Evolutionary conservation across 2,113 vertebrate species (phyloP).

Genomic region (Larimichthys polyactis): DNA sequence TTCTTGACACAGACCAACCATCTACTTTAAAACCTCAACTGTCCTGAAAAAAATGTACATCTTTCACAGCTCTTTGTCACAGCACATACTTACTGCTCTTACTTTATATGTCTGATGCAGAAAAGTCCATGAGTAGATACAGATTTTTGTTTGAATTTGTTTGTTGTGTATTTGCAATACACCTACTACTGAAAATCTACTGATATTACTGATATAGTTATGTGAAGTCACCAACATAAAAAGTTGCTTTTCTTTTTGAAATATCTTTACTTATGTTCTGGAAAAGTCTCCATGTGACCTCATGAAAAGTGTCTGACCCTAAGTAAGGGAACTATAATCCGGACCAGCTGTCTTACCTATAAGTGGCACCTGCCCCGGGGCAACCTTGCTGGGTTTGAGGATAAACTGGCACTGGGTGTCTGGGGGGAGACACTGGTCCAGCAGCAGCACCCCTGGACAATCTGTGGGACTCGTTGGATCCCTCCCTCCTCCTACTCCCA

Average conservation of each 20-base stretch:
- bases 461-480: conserved; percentile 78
- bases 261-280: background rate
- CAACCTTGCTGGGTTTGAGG: conserved; percentile 88
- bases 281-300: background rate
- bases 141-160: background rate
- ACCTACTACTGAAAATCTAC: background rate
- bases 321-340: background rate
- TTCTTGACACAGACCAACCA: background rate
- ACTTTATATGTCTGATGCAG: background rate
- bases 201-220: background rate
- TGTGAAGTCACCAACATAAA: background rate
- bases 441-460: conserved; percentile 86
- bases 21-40: conserved; percentile 12
- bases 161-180: background rate
- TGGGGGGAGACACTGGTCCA: conserved; percentile 88
- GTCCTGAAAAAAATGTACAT: background rate
- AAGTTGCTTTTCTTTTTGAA: background rate
- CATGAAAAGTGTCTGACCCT: background rate
- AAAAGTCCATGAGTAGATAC: background rate
- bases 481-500: conserved; percentile 70
- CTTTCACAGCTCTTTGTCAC: background rate
- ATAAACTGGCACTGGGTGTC: conserved; percentile 96
- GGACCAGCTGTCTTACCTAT: conserved; percentile 80
- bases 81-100: background rate
- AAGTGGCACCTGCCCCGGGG: conserved; percentile 74